A percentile compares a stretch with the other conserved stretches of the same genome.
These are phyloP conservation scores for Ostrea edulis DNA, from an alignment of 1,140 invertebrate genomes.

Conservation along the genomic window DNA sequence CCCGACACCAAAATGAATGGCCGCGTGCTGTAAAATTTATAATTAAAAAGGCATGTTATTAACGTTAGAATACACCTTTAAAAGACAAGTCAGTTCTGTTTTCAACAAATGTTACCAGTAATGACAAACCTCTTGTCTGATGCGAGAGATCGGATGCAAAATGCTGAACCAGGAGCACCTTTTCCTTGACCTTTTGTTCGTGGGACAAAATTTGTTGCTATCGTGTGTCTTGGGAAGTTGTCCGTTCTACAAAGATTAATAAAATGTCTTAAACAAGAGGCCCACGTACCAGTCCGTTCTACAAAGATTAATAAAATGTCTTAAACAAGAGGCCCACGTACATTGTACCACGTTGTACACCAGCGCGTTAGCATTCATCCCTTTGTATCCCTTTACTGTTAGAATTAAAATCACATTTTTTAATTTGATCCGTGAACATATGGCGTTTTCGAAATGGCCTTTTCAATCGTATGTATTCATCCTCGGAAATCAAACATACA, in stretches of 20 bases:
- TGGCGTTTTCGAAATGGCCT: too few species aligned
- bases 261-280: not conserved
- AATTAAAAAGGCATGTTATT: not conserved
- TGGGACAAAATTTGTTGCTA: conserved; percentile 72
- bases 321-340: too few species aligned
- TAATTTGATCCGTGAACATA: too few species aligned
- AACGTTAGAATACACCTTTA: too few species aligned
- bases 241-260: conserved; percentile 62
- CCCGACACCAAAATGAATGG: conserved; percentile 77
- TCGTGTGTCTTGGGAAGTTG: conserved; percentile 66
- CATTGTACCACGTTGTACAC: too few species aligned
- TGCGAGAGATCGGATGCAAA: conserved; percentile 5
- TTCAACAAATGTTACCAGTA: not conserved
- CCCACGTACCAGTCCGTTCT: too few species aligned
- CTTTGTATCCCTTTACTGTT: too few species aligned
- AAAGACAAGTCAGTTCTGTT: not conserved
- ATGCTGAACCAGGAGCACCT: conserved; percentile 65
- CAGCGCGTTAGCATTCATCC: too few species aligned
- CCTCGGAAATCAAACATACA: too few species aligned
- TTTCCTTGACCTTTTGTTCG: conserved; percentile 50
- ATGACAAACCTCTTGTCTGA: conserved; percentile 7
- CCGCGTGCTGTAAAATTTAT: conserved; percentile 42
- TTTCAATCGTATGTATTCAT: too few species aligned
- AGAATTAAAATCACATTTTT: too few species aligned
- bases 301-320: conserved; percentile 28